These are phyloP conservation scores for Fistularia tabacaria DNA, from an alignment of 2,797 vertebrate species.

Conservation along the genomic window DNA sequence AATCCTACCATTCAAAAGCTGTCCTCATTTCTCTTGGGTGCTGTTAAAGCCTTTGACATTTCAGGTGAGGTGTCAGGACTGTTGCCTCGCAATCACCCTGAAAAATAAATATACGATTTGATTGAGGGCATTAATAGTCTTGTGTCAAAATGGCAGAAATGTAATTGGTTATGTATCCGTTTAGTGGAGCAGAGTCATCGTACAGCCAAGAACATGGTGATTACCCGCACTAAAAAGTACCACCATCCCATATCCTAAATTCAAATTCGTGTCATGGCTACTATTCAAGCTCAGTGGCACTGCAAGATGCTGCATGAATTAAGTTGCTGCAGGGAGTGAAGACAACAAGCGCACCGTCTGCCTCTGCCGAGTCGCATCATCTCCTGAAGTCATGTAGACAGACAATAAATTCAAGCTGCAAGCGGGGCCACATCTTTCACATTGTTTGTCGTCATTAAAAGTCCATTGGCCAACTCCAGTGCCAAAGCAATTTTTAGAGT, in stretches of 20 bases:
- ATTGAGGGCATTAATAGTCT: slow-evolving; percentile 42
- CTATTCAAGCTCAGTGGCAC: slow-evolving; percentile 56
- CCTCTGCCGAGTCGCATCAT: slow-evolving; percentile 29
- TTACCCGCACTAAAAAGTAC: slow-evolving; percentile 31
- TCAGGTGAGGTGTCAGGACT: slow-evolving; percentile 29
- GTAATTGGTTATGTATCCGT: slow-evolving; percentile 51
- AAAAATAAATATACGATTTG: slow-evolving; percentile 47
- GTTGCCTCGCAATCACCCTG: neutral
- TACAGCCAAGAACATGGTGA: slow-evolving; percentile 23
- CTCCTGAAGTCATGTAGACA: slow-evolving; percentile 31
- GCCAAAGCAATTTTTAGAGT: slow-evolving; percentile 1
- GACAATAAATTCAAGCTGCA: slow-evolving; percentile 27
- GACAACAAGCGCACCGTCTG: slow-evolving; percentile 30
- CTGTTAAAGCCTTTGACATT: slow-evolving; percentile 22
- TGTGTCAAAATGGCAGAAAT: slow-evolving; percentile 42
- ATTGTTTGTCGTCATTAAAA: slow-evolving; percentile 32
- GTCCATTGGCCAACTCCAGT: slow-evolving; percentile 5
- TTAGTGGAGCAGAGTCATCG: slow-evolving; percentile 50
- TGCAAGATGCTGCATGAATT: slow-evolving; percentile 76
- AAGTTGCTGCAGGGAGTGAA: slow-evolving; percentile 49
- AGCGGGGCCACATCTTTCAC: slow-evolving; percentile 21
- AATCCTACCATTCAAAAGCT: slow-evolving; percentile 1
- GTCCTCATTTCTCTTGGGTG: slow-evolving; percentile 31
- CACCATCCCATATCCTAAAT: slow-evolving; percentile 36
- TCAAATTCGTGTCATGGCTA: slow-evolving; percentile 58